These are phyloP conservation scores for Caradrina kadenii DNA, from an alignment of 2,888 invertebrate genomes.

Conservation along the genomic window DNA sequence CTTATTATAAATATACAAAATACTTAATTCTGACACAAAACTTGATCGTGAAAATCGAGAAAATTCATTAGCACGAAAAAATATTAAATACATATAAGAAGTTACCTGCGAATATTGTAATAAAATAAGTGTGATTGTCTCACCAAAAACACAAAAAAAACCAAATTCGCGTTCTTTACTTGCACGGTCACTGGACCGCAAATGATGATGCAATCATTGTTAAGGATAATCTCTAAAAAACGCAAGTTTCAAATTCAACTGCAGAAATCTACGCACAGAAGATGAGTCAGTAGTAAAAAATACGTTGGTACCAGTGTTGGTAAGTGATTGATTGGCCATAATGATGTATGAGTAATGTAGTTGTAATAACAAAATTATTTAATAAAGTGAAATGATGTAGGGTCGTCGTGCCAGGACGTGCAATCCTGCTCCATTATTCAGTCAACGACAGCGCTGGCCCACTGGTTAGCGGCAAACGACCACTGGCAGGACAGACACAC, in stretches of 20 bases:
- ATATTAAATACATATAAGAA: neutral
- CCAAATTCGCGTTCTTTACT: neutral
- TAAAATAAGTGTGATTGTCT: too few relatives aligned
- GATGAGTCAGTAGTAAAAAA: constrained; percentile 49
- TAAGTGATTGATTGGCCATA: constrained; percentile 65
- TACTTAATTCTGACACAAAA: too few relatives aligned
- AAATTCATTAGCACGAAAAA: neutral
- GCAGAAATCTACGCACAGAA: constrained; percentile 10
- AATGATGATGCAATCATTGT: neutral
- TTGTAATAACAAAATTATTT: constrained; percentile 76
- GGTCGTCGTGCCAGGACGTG: constrained; percentile 80
- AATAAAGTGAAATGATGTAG: constrained; percentile 78
- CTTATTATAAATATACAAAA: too few relatives aligned
- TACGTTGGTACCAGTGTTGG: constrained; percentile 37
- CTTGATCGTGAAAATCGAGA: neutral
- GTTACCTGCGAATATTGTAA: neutral
- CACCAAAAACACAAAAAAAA: too few relatives aligned
- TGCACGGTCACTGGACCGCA: constrained; percentile 1
- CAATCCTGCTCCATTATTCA: constrained; percentile 79
- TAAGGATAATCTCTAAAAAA: too few relatives aligned
- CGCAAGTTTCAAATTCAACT: constrained; percentile 2
- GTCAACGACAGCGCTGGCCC: constrained; percentile 74
- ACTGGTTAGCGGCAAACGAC: constrained; percentile 71
- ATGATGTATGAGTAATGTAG: constrained; percentile 63
- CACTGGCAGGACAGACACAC: constrained; percentile 57